phyloP scores from a whole-genome alignment of 2,113 vertebrate genomes.

The Merops nubicus region DNA sequence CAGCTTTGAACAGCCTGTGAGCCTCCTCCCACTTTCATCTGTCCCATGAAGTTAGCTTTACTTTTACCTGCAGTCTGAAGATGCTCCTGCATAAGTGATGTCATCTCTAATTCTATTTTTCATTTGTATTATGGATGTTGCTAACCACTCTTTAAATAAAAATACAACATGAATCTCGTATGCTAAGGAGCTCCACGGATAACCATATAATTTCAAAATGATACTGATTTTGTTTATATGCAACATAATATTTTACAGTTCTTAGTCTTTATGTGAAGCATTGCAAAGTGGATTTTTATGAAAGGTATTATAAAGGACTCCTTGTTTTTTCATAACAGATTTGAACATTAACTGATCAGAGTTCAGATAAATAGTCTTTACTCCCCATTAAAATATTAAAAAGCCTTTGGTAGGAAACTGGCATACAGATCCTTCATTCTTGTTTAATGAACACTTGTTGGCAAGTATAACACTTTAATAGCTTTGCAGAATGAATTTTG shows the following conservation, averaged over 20 bases:
- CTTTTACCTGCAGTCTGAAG: constrained; percentile 27
- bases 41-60: constrained; percentile 53
- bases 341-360: constrained; percentile 85
- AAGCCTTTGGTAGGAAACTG: constrained; percentile 83
- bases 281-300: constrained; percentile 88
- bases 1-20: constrained; percentile 29
- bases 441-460: constrained; percentile 88
- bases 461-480: constrained; percentile 86
- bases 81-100: constrained; percentile 62
- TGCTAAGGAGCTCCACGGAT: constrained; percentile 70
- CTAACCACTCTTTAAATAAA: constrained; percentile 79
- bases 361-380: constrained; percentile 87
- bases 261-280: constrained; percentile 83
- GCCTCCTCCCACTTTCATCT: constrained; percentile 36
- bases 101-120: constrained; percentile 73
- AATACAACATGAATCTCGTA: constrained; percentile 76
- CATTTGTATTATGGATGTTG: constrained; percentile 73
- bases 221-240: constrained; percentile 85
- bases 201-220: constrained; percentile 80
- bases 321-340: constrained; percentile 86
- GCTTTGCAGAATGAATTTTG: constrained; percentile 84
- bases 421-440: constrained; percentile 84
- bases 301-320: constrained; percentile 84
- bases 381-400: constrained; percentile 88
- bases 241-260: constrained; percentile 83